Conservation (phyloP, 2,888 invertebrate species). For the Drosophila anceps region DNA sequence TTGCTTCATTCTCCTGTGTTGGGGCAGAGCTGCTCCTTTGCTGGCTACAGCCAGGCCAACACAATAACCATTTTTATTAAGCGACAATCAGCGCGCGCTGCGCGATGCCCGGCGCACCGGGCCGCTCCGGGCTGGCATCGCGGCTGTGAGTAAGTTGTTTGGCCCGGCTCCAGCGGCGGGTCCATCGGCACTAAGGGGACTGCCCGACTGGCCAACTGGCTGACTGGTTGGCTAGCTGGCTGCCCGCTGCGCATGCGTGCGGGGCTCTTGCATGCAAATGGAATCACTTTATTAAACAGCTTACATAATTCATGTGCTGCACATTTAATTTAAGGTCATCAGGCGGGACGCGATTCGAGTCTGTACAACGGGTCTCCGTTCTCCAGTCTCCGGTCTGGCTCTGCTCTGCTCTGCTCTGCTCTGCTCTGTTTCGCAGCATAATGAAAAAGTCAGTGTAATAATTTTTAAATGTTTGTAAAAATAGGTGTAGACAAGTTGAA, state of each 20-base stretch:
- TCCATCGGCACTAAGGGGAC: constrained; percentile 28
- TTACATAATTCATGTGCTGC: constrained; percentile 84
- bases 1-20: neutral
- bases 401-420: constrained; percentile 7
- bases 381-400: constrained; percentile 11
- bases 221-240: constrained; percentile 57
- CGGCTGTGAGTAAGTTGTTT: constrained; percentile 51
- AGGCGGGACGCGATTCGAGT: constrained; percentile 42
- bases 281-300: constrained; percentile 84
- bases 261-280: constrained; percentile 82
- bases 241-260: constrained; percentile 78
- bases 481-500: constrained; percentile 83
- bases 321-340: constrained; percentile 84
- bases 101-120: constrained; percentile 48
- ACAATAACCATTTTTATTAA: constrained; percentile 82
- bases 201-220: constrained; percentile 42
- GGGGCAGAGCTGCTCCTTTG: constrained; percentile 12
- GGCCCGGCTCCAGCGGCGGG: constrained; percentile 31
- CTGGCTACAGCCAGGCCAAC: constrained; percentile 40
- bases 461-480: constrained; percentile 81
- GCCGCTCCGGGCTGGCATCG: constrained; percentile 42
- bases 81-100: constrained; percentile 79
- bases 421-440: constrained; percentile 53
- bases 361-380: constrained; percentile 34
- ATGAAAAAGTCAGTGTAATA: constrained; percentile 82